phyloP scores from a whole-genome alignment of 1,140 invertebrate genomes.

The Lepidurus packardi region DNA sequence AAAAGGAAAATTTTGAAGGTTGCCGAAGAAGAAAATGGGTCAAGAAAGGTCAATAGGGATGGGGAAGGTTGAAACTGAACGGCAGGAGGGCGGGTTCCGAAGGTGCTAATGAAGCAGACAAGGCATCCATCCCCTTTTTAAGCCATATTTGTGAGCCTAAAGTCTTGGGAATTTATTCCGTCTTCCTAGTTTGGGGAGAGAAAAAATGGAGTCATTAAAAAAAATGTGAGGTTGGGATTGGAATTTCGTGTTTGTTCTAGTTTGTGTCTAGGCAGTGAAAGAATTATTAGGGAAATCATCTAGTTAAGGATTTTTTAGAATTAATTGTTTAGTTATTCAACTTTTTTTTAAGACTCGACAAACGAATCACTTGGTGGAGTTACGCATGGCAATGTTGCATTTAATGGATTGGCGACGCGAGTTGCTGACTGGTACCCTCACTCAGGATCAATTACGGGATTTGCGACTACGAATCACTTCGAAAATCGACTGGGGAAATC shows the following conservation, averaged over 20 bases:
- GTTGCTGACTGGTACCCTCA: slow-evolving; percentile 76
- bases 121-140: not conserved
- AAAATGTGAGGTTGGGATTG: no score
- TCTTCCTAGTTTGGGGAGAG: no score
- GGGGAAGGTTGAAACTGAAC: not conserved
- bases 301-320: no score
- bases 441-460: slow-evolving; percentile 79
- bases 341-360: slow-evolving; percentile 61
- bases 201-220: no score
- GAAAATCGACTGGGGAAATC: slow-evolving; percentile 92
- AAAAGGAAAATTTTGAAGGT: not conserved
- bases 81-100: not conserved
- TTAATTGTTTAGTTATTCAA: no score
- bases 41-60: not conserved
- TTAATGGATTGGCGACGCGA: slow-evolving; percentile 75
- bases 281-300: no score
- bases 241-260: no score
- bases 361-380: slow-evolving; percentile 69
- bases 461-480: slow-evolving; percentile 70
- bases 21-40: not conserved
- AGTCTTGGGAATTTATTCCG: not conserved
- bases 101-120: slow-evolving; percentile 15
- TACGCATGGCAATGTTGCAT: slow-evolving; percentile 82
- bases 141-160: not conserved
- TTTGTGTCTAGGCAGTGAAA: no score